phyloP scores from a whole-genome alignment of 2,888 invertebrate genomes.

The Sipha maydis region DNA sequence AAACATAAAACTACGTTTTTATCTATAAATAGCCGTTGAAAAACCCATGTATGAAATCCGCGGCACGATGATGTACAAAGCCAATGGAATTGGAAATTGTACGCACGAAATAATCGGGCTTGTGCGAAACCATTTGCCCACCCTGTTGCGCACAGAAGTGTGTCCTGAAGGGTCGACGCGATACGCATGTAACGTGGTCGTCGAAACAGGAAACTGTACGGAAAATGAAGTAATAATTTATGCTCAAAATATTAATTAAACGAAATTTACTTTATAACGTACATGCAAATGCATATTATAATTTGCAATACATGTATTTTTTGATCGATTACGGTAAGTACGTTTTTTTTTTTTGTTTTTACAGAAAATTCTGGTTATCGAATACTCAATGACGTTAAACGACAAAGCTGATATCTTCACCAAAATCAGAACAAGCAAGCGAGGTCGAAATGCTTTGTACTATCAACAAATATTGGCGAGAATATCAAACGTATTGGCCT shows the following conservation, averaged over 20 bases:
- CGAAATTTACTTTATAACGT: not conserved
- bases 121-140: not conserved
- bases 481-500: not conserved
- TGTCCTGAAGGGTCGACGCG: conserved; percentile 12
- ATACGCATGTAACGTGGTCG: conserved; percentile 12
- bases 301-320: too few species aligned
- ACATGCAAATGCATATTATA: not conserved
- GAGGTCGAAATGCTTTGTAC: not conserved
- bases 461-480: conserved; percentile 41
- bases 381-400: conserved; percentile 39
- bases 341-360: too few species aligned
- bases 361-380: conserved; percentile 24
- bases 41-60: conserved; percentile 25
- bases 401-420: not conserved
- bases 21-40: not conserved
- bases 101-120: not conserved
- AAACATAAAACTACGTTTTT: not conserved
- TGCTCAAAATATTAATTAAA: not conserved
- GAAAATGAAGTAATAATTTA: conserved; percentile 12
- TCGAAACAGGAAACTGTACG: not conserved
- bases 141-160: not conserved
- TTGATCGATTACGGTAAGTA: too few species aligned
- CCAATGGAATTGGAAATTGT: not conserved
- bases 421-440: not conserved
- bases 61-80: not conserved